Evolutionary conservation across 2,888 invertebrate species (phyloP), one percentile per base, ranked within the genome.

Genomic region (Amiota communis): DNA sequence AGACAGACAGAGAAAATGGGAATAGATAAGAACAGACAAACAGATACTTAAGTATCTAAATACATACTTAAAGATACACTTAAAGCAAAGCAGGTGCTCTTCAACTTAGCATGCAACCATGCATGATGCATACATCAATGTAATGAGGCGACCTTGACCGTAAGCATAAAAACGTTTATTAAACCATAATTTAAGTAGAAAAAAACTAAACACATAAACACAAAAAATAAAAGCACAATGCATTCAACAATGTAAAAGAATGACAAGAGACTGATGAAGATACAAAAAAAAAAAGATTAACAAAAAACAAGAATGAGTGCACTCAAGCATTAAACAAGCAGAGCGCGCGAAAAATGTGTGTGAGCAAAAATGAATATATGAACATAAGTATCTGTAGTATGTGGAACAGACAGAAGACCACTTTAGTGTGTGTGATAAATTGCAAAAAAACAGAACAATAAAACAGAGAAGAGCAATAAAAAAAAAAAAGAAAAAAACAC

Each of bases 61-160:
- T 57, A 20, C 15, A 2, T n/a, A 11, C n/a, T 20, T 17, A 15
- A 23, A 59, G 23, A 59, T 20, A 59, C 11, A 11, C 20, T 20
- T 59, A 23, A 59, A 59, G 17, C 11, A 59, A 59, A 59, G 17
- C n/a, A 17, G 23, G 23, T 59, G 4, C 23, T 12, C 23, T 53
- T 53, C 36, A 36, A 36, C 36, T 4, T 36, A 23, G 23, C 23
- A 36, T 36, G 36, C 36, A 36, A 6, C 36, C 36, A 36, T 36
- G 36, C 36, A 36, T 36, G 36, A 23, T 23, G 23, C 23, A 23
- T 23, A 3, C 36, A 36, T 36, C 36, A 36, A 36, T 36, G 36
- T 36, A 6, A 2, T 9, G 47, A 47, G 64, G 13, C 51, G 51
- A 53, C 67, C 67, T 68, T 68, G 67, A 51, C 67, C 51, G 67